A percentile compares a stretch with the other conserved stretches of the same genome.
These are phyloP conservation scores for Porites australiensis DNA, from an alignment of 64 coral and sea anemone species.

Conservation along the genomic window DNA sequence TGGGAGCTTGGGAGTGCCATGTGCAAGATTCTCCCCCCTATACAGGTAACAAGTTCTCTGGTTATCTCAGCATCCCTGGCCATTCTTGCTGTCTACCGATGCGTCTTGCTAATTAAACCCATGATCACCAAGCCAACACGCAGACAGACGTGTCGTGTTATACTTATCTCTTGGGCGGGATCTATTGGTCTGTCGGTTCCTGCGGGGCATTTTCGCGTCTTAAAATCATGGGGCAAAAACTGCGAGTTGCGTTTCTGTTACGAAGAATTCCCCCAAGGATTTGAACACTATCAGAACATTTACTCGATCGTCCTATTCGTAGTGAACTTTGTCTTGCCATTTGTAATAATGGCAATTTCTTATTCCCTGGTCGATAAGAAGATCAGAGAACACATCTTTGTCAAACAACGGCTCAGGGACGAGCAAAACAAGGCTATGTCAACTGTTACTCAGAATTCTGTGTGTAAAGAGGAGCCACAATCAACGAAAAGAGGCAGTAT, in stretches of 20 bases:
- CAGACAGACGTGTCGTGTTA: slow-evolving; percentile 31
- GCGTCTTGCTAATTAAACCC: slow-evolving; percentile 62
- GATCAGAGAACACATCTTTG: slow-evolving; percentile 71
- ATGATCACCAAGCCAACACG: slow-evolving; percentile 37
- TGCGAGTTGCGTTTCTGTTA: slow-evolving; percentile 17
- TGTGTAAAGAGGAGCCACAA: not conserved
- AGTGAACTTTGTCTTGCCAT: slow-evolving; percentile 61
- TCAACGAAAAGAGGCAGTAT: not conserved
- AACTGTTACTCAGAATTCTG: not conserved
- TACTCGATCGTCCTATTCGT: slow-evolving; percentile 70
- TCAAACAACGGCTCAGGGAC: slow-evolving; percentile 15
- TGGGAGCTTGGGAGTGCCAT: slow-evolving; percentile 77
- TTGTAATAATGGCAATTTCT: slow-evolving; percentile 72
- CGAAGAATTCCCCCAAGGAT: slow-evolving; percentile 37
- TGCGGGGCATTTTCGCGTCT: slow-evolving; percentile 14
- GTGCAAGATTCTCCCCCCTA: slow-evolving; percentile 65
- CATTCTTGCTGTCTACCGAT: slow-evolving; percentile 81
- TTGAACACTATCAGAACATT: not conserved
- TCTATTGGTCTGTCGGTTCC: slow-evolving; percentile 54
- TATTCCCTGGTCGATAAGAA: slow-evolving; percentile 68
- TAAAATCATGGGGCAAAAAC: slow-evolving; percentile 43
- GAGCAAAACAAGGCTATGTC: slow-evolving; percentile 40
- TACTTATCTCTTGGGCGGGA: slow-evolving; percentile 57
- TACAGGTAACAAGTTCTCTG: slow-evolving; percentile 65
- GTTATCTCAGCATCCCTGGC: slow-evolving; percentile 78